Percentiles rank a stretch among this genome's conserved stretches.
Evolutionary conservation across 2,113 vertebrate genomes (phyloP).

Genomic region (Phaethornis superciliosus): DNA sequence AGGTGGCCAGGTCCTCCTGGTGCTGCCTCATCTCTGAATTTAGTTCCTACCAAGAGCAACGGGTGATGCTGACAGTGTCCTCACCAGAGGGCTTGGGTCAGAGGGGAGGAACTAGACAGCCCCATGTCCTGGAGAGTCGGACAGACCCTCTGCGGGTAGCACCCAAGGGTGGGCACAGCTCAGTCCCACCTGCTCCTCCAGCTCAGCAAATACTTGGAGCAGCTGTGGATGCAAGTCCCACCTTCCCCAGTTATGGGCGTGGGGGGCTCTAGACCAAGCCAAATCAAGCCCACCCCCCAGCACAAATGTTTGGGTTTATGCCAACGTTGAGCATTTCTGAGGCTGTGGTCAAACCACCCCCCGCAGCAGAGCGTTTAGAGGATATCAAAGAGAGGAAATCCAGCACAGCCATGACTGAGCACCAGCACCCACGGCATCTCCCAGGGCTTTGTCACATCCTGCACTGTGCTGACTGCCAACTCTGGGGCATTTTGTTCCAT

Average conservation of each 20-base stretch:
- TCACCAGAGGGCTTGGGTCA: background rate
- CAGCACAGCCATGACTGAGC: rapidly evolving
- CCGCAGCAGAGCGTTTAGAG: rapidly evolving
- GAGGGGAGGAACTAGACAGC: background rate
- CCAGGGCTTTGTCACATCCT: background rate
- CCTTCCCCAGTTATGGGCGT: background rate
- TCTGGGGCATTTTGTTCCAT: background rate
- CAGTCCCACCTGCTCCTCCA: background rate
- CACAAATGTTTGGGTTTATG: background rate
- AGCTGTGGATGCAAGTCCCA: background rate
- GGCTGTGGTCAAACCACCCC: background rate
- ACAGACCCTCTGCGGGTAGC: background rate
- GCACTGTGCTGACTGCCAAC: background rate
- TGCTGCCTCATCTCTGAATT: constrained; percentile 87
- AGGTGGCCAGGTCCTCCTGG: constrained; percentile 80
- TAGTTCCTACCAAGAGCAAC: constrained; percentile 82
- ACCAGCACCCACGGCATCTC: background rate
- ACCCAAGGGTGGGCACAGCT: background rate
- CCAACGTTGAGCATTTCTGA: background rate
- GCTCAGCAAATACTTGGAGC: background rate
- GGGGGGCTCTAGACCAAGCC: background rate
- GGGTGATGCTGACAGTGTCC: background rate
- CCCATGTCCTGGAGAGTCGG: rapidly evolving
- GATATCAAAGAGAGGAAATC: background rate
- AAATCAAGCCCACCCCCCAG: background rate